Base-by-base conservation (phyloP, 2,888 invertebrate species). In the Steinernema carpocapsae region DNA sequence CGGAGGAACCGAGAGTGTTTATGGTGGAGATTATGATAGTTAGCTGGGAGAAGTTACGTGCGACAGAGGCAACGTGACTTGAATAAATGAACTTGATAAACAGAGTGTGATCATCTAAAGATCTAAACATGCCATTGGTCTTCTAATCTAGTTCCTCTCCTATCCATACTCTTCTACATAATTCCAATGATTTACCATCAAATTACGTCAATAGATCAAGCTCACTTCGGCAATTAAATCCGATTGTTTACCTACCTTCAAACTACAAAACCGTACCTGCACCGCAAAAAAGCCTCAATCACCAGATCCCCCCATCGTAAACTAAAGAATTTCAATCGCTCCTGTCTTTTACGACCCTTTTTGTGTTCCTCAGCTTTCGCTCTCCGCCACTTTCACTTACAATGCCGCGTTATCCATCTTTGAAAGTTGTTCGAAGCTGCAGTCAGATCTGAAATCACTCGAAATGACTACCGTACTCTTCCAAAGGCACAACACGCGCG, bases 351-450 rank as follows among this genome's bases (percentile, higher is more conserved):
- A 64, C 64, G 64, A 64, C 64, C 64, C 14, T 32, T 64, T 29
- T 32, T 32, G 64, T 37, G 7, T 29, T 32, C 32, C 19, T 2
- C 19, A 17, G 48, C 48, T 48, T 32, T 32, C 24, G 32, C 29
- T 32, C 64, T 29, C 64, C 14, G 14, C 19, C 48, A 19, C 48
- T 48, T 64, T 64, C 64, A 64, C 64, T 64, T 64, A 64, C 64
- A 32, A 64, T 10, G 64, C 64, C 17, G 64, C 29, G 64, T 64
- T 64, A n/a, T 64, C 64, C 64, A 64, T 64, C 4, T 22, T 32
- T 1, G 64, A 26, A n/a, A 10, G 37, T 10, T 37, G 37, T 10
- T 37, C 37, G 37, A 37, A 37, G 37, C 10, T 10, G 37, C 7
- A 24, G 2, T 24, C 52, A 22, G 24, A 52, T 52, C 52, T 52